Conservation (phyloP, 2,113 vertebrate species). For the Sturnus vulgaris region DNA sequence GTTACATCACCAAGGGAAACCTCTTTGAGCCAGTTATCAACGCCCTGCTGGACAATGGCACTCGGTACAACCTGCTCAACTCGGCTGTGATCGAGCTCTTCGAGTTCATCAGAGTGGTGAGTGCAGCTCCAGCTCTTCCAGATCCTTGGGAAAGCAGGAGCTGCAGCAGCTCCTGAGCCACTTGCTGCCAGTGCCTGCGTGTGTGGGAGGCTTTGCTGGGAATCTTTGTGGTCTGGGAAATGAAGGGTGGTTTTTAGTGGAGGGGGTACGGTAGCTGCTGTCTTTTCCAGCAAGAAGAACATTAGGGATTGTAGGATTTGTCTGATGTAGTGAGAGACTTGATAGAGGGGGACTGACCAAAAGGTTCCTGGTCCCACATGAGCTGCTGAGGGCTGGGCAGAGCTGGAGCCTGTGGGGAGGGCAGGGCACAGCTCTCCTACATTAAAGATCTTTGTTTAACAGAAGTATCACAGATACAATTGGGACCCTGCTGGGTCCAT, state of each 20-base stretch:
- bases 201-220: neutral
- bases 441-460: neutral
- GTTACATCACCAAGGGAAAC: constrained; percentile 97
- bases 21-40: constrained; percentile 98
- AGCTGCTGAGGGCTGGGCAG: neutral
- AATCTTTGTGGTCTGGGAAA: neutral
- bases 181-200: fast-evolving
- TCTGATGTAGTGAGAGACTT: too few species aligned
- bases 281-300: neutral
- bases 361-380: neutral
- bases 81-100: constrained; percentile 97
- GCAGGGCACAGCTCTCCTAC: neutral
- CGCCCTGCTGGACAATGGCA: constrained; percentile 95
- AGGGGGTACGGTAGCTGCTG: neutral
- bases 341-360: neutral
- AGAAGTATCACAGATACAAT: fast-evolving
- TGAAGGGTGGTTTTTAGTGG: fast-evolving
- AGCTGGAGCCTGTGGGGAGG: neutral
- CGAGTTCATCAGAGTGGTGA: constrained; percentile 98
- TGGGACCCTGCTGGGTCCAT: neutral
- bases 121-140: neutral
- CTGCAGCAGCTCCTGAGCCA: neutral
- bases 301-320: neutral
- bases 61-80: constrained; percentile 97
- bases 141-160: neutral